Percentiles rank a stretch among this genome's conserved stretches.
These are phyloP conservation scores for Calypte anna DNA, from an alignment of 2,113 vertebrate genomes.

Conservation along the genomic window DNA sequence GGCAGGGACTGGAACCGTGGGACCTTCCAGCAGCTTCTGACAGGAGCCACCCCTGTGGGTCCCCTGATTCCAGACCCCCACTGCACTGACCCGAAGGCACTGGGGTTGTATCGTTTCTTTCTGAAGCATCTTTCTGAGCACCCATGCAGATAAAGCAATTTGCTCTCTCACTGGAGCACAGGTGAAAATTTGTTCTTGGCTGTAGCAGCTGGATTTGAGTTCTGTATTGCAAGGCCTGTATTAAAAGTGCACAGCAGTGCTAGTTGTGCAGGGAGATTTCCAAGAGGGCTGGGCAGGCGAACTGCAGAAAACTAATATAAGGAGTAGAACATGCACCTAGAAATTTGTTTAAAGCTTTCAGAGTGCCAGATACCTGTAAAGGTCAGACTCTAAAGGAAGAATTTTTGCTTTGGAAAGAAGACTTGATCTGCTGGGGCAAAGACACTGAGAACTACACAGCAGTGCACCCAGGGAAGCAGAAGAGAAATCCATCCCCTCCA, in stretches of 20 bases:
- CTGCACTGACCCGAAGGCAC: too few relatives aligned
- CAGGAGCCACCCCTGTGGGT: too few relatives aligned
- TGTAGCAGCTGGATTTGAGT: conserved; percentile 37
- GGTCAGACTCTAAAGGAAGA: not conserved
- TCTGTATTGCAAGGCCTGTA: not conserved
- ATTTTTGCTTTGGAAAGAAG: not conserved
- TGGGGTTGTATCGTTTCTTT: not conserved
- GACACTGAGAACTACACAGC: not conserved
- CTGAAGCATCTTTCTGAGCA: not conserved
- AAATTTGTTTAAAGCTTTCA: not conserved
- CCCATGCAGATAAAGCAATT: conserved; percentile 44
- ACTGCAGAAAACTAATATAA: not conserved
- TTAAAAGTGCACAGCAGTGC: not conserved
- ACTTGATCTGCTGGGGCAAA: not conserved
- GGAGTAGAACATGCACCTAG: not conserved
- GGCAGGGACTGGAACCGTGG: too few relatives aligned
- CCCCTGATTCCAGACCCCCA: too few relatives aligned
- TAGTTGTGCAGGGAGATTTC: not conserved
- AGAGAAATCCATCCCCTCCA: not conserved
- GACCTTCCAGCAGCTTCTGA: too few relatives aligned
- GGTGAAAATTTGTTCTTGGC: conserved; percentile 52
- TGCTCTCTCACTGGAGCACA: conserved; percentile 5
- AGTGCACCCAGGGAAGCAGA: not conserved
- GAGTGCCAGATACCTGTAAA: not conserved
- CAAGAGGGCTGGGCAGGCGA: not conserved